Percentiles rank a stretch among this genome's conserved stretches.
These are phyloP conservation scores for Bryconaethiops microstoma DNA, from an alignment of 2,797 vertebrate genomes.

Conservation along the genomic window DNA sequence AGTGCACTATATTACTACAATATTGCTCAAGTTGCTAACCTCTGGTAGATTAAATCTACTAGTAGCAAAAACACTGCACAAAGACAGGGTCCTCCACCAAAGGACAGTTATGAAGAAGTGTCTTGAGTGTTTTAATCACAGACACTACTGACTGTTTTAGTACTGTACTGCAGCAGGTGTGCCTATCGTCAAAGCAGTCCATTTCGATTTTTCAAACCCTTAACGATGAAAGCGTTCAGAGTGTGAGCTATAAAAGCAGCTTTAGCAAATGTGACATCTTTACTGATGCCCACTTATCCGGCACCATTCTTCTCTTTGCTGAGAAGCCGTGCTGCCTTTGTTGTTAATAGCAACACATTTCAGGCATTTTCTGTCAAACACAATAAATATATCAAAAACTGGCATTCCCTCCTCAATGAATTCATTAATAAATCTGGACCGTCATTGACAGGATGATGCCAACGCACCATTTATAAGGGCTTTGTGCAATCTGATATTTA, in stretches of 20 bases:
- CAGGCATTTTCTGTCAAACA: slow-evolving; percentile 49
- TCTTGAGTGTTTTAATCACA: slow-evolving; percentile 27
- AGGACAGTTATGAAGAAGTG: slow-evolving; percentile 12
- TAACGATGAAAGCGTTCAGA: slow-evolving; percentile 26
- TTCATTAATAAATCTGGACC: slow-evolving; percentile 57
- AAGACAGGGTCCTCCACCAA: background rate
- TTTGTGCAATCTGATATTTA: slow-evolving; percentile 52
- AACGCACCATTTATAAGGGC: slow-evolving; percentile 43
- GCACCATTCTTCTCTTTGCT: slow-evolving; percentile 23
- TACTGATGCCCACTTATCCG: slow-evolving; percentile 45
- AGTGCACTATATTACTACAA: slow-evolving; percentile 7
- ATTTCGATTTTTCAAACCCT: slow-evolving; percentile 40
- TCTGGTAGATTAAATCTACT: background rate
- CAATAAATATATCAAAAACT: slow-evolving; percentile 55
- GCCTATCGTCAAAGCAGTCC: slow-evolving; percentile 15
- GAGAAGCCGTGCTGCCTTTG: slow-evolving; percentile 17
- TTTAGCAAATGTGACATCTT: slow-evolving; percentile 56
- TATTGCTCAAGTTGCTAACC: background rate
- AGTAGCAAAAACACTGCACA: background rate
- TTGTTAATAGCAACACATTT: slow-evolving; percentile 45
- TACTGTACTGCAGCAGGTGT: slow-evolving; percentile 24
- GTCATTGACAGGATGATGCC: slow-evolving; percentile 50
- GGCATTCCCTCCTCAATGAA: slow-evolving; percentile 40
- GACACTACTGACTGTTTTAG: slow-evolving; percentile 27
- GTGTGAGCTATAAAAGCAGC: slow-evolving; percentile 31